Percentiles rank a stretch among this genome's conserved stretches.
Evolutionary conservation across 2,888 invertebrate species (phyloP).

Genomic region (Hirtodrosophila confusa): DNA sequence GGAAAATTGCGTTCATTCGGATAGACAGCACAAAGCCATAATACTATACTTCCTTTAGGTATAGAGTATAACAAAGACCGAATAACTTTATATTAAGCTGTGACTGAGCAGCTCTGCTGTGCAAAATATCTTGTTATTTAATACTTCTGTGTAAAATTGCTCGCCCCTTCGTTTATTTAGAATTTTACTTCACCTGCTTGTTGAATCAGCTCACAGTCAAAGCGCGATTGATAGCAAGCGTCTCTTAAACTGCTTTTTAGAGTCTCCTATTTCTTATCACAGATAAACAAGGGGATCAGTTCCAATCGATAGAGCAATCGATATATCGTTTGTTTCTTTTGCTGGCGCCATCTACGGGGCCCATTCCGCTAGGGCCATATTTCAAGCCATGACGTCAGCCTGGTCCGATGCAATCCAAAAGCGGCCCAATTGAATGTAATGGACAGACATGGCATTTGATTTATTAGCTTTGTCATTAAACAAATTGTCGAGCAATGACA

Average conservation of each 20-base stretch:
- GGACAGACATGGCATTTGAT: conserved; percentile 65
- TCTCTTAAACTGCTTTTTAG: neutral
- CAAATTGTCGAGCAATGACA: conserved; percentile 73
- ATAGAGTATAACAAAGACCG: neutral
- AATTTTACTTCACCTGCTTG: neutral
- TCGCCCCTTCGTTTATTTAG: neutral
- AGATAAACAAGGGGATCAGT: conserved; percentile 6
- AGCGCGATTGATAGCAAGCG: neutral
- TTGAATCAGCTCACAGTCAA: too few species aligned
- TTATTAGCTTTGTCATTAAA: conserved; percentile 74
- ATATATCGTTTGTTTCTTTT: conserved; percentile 27
- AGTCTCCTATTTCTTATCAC: too few species aligned
- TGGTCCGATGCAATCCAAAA: neutral
- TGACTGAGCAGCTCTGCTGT: neutral
- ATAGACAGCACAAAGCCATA: neutral
- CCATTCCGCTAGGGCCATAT: neutral
- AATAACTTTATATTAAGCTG: conserved; percentile 2
- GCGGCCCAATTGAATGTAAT: conserved; percentile 45
- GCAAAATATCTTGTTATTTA: conserved; percentile 2
- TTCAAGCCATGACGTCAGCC: conserved; percentile 35
- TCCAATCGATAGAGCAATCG: conserved; percentile 37
- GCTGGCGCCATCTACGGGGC: conserved; percentile 12
- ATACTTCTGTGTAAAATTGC: neutral
- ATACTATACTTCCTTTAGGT: neutral
- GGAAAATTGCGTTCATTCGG: too few species aligned